phyloP scores from a whole-genome alignment of 1,140 invertebrate genomes.

The Zaprionus gabonicus region DNA sequence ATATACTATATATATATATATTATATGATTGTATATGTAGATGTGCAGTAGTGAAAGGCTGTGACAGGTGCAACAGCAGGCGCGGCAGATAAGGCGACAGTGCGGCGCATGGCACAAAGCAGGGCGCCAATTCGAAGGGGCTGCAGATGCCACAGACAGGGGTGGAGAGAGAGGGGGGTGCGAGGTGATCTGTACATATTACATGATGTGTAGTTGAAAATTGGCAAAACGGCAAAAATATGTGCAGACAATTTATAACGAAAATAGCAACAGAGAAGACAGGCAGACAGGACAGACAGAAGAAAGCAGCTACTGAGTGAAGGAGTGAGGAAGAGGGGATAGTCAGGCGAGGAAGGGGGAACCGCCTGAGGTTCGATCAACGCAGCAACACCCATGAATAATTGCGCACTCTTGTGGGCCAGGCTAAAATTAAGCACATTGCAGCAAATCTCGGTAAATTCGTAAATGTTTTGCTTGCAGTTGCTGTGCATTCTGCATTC shows the following conservation, averaged over 20 bases:
- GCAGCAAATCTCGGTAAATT: conserved; percentile 18
- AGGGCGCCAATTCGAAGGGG: conserved; percentile 10
- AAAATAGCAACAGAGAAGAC: conserved; percentile 44
- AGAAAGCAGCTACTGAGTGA: conserved; percentile 18
- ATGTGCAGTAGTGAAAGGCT: conserved; percentile 22
- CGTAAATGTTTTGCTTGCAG: conserved; percentile 21
- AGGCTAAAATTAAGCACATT: conserved; percentile 46
- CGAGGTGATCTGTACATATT: conserved; percentile 40
- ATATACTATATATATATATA: conserved; percentile 15
- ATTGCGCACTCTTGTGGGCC: conserved; percentile 62
- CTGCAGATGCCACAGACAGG: background rate
- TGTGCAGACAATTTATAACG: conserved; percentile 74
- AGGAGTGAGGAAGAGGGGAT: background rate
- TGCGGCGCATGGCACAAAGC: conserved; percentile 24
- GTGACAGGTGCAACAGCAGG: conserved; percentile 58
- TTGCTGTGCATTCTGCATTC: conserved; percentile 45
- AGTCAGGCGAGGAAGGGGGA: background rate
- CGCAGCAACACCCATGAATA: conserved; percentile 57
- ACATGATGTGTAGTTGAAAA: conserved; percentile 77
- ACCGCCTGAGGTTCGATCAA: conserved; percentile 39
- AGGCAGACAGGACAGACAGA: conserved; percentile 33
- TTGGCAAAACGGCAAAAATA: conserved; percentile 70
- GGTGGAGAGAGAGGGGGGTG: background rate
- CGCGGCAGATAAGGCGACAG: conserved; percentile 56
- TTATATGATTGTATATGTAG: conserved; percentile 26